Base-by-base conservation (phyloP, 64 coral and sea anemone genomes). In the Exaiptasia diaphana region DNA sequence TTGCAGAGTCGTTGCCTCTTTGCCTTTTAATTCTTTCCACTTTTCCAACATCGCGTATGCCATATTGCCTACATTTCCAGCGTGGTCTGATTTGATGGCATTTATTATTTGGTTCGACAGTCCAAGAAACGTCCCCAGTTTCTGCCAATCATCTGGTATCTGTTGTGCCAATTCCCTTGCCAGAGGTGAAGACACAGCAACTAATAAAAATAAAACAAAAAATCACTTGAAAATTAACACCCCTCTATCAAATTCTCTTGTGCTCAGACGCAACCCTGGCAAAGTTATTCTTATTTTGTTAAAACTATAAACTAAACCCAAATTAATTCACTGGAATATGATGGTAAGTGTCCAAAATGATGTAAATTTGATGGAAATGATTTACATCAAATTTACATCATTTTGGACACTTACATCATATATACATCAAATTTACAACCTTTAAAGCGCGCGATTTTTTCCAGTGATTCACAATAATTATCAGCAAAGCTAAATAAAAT, bases 11-110 rank as follows among this genome's bases (percentile, higher is more conserved):
- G 72, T 78, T 28, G 73, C 84, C 27, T 41, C 48, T 4, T 32
- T 40, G 4, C 14, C 44, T 22, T 67, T 40, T 3, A 31, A 38
- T 0, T 13, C 22, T 57, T 69, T 76, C 84, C 84, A 87, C 6
- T 32, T 23, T 14, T 69, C 58, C 12, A 87, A 42, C 84, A 87
- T 78, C 9, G 43, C 29, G 50, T 67, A 67, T 1, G 75, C 34
- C 73, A 67, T 87, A 11, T 87, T 61, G 18, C 41, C 12, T 18
- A 57, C 35, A 20, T 24, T 65, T 4, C 17, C 13, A 22, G 3
- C 22, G 17, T 78, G 41, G 35, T 87, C 64, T 13, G 9, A 12
- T 55, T 87, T 36, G 48, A 87, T 11, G 17, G 53, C 11, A 10
- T 22, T 21, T 11, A 67, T 32, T 46, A 68, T 9, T 17, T 87